Evolutionary conservation across 53 echinoderm and acorn worm species (phyloP).

Genomic region (Pentamera pediparva): DNA sequence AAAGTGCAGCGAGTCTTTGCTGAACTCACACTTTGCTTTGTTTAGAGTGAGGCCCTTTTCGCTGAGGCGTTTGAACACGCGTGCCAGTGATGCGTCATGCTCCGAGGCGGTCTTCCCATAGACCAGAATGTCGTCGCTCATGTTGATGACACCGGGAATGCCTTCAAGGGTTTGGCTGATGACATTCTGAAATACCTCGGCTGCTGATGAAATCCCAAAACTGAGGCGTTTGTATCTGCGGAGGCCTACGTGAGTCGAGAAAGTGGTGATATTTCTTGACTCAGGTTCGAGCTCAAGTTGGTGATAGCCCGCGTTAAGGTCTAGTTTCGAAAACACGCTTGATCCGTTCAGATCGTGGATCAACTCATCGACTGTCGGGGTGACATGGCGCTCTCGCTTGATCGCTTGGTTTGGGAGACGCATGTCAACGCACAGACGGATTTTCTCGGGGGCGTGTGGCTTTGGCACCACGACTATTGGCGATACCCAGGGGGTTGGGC

Average conservation of each 20-base stretch:
- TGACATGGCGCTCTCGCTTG: neutral
- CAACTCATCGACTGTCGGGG: slow-evolving; percentile 42
- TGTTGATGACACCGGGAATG: slow-evolving; percentile 52
- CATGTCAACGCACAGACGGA: slow-evolving; percentile 26
- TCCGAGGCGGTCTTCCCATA: slow-evolving; percentile 27
- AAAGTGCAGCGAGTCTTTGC: neutral
- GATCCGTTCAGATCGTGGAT: slow-evolving; percentile 44
- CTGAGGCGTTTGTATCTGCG: slow-evolving; percentile 47
- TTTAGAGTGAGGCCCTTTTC: slow-evolving; percentile 22
- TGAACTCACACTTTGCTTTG: slow-evolving; percentile 29
- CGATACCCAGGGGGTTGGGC: slow-evolving; percentile 34
- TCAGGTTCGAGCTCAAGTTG: slow-evolving; percentile 42
- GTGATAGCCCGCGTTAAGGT: slow-evolving; percentile 48
- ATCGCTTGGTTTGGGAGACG: slow-evolving; percentile 6
- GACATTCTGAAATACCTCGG: slow-evolving; percentile 51
- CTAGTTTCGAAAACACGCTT: slow-evolving; percentile 38
- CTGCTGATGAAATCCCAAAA: slow-evolving; percentile 52
- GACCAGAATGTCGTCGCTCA: slow-evolving; percentile 48
- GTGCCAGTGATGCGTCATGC: slow-evolving; percentile 9
- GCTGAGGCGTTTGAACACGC: slow-evolving; percentile 19
- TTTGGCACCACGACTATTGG: slow-evolving; percentile 42
- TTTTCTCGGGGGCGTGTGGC: slow-evolving; percentile 17
- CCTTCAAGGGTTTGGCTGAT: slow-evolving; percentile 42
- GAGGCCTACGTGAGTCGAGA: slow-evolving; percentile 60
- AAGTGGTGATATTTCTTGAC: slow-evolving; percentile 49